phyloP scores from a whole-genome alignment of 1,140 invertebrate species.

The Brachionus asplanchnoidis region DNA sequence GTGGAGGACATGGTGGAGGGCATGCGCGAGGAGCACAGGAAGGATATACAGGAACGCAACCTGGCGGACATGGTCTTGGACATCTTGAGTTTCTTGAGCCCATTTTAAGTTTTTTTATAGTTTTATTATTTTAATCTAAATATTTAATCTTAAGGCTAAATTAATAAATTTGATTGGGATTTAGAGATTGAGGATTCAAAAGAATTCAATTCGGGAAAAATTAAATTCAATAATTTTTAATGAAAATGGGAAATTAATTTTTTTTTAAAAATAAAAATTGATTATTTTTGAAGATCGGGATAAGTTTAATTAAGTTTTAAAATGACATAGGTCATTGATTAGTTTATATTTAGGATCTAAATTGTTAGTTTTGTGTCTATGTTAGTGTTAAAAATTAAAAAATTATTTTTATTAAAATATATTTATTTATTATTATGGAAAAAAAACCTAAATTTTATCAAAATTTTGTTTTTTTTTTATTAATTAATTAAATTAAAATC shows the following conservation, averaged over 20 bases:
- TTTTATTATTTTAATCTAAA: neutral
- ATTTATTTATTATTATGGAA: neutral
- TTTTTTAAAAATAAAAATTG: too few species aligned
- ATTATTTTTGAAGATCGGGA: too few species aligned
- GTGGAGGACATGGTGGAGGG: neutral
- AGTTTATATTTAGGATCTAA: neutral
- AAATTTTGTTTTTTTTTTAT: neutral
- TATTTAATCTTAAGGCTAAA: neutral
- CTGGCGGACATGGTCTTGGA: conserved; percentile 36
- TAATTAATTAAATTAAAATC: neutral
- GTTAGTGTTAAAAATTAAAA: neutral
- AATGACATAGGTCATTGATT: neutral
- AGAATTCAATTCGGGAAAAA: too few species aligned
- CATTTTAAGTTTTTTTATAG: conserved; percentile 18
- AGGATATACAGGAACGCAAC: conserved; percentile 27
- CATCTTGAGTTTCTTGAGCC: conserved; percentile 41
- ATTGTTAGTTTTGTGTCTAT: neutral
- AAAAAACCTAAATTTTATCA: neutral
- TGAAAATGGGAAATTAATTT: too few species aligned
- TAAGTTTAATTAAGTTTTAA: neutral
- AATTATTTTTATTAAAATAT: neutral
- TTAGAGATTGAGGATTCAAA: too few species aligned
- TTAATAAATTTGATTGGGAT: neutral
- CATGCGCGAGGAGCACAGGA: neutral
- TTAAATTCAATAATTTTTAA: too few species aligned